Evolutionary conservation across 2,888 invertebrate genomes (phyloP), one percentile per base, ranked within the genome.

Genomic region (Drosophila fungiperda): DNA sequence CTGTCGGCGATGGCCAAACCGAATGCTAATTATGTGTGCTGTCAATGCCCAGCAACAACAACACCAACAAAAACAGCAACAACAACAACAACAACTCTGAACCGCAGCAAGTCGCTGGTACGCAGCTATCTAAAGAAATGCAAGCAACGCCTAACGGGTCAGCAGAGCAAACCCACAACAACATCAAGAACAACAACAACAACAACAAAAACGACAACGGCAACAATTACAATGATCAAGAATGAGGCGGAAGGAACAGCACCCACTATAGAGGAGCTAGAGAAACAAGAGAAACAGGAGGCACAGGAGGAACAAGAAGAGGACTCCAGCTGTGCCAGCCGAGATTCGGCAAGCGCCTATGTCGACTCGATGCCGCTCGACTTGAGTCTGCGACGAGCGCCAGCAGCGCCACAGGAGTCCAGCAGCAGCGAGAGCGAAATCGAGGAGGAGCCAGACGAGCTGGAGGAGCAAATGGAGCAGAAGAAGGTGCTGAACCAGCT

Each of bases 41-140:
- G 89, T 85, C 85, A 85, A 83, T 86, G 82, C 69, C 67, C 80
- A 63, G 67, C 59, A 70, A 71, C 75, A 69, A 52, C 57, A 7
- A 29, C 29, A 29, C 5, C 26, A 26, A 5, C 26, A 26, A 26
- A 5, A 67, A 52, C 42, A 32, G 12, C 59, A 60, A 20, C 70
- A 53, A 20, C 62, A 17, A 54, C 74, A 52, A 49, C 62, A 63
- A 33, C 64, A 54, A 53, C 64, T 50, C 82, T 90, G 74, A 92
- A 83, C 67, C 89, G 92, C 66, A 93, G 91, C 83, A 93, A 93
- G 90, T 93, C 93, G 83, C 93, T 93, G 84, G 93, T 93, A 68
- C 93, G 93, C 75, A 91, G 88, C 73, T 93, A 93, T 90, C 87
- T 93, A 38, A 91, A 91, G 79, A 92, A 91, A 84, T 93, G 93